Conservation (phyloP, 2,113 vertebrate species). For the Scartelaos histophorus region DNA sequence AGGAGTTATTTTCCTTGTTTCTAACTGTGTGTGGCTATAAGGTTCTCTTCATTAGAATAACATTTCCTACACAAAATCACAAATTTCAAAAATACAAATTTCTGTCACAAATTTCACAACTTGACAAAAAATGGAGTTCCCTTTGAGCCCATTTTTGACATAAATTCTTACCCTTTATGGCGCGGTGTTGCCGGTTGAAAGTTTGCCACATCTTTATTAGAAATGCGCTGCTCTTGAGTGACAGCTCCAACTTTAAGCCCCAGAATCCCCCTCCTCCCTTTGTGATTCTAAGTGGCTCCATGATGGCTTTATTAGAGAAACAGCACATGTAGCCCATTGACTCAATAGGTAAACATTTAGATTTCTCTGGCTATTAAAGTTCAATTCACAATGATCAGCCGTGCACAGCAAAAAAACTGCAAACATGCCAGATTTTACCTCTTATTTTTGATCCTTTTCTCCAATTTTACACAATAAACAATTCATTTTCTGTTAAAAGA, state of each 20-base stretch:
- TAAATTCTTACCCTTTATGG: not conserved
- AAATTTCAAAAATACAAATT: not conserved
- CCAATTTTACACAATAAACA: no score
- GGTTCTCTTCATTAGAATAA: no score
- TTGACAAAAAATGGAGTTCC: no score
- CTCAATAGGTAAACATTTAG: not conserved
- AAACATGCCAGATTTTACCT: not conserved
- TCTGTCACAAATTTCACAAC: not conserved
- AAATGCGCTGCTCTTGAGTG: not conserved
- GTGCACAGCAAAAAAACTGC: not conserved
- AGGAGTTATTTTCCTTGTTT: no score
- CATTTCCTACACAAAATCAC: no score
- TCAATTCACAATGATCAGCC: not conserved
- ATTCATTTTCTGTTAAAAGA: no score
- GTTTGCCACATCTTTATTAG: not conserved
- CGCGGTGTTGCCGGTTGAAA: not conserved
- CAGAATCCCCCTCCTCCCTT: not conserved
- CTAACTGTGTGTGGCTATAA: no score
- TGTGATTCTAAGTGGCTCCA: not conserved
- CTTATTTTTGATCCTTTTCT: not conserved
- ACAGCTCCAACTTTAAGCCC: not conserved
- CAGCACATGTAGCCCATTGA: not conserved
- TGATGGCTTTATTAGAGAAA: not conserved
- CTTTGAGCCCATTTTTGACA: not conserved
- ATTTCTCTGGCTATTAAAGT: not conserved